Evolutionary conservation across 2,113 vertebrate species (phyloP), one percentile per base, ranked within the genome.

Genomic region (Recurvirostra avosetta): DNA sequence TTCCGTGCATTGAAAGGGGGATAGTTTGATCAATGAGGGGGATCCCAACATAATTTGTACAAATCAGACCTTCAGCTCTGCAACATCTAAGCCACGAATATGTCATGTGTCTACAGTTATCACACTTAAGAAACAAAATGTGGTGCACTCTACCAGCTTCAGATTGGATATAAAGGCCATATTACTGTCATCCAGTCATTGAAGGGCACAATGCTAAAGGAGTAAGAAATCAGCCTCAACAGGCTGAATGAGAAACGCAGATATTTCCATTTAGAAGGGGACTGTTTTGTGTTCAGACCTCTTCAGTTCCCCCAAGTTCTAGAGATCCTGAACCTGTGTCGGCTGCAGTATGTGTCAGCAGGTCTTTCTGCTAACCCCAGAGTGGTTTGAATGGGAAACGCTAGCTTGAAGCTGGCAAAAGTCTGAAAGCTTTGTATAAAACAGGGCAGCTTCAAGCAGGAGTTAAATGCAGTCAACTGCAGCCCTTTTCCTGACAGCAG

Each of bases 401-500:
- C 12, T 34, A 76, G 70, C 91, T 96, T 84, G 73, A 96, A 78
- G 40, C 27, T 58, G 27, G 36, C 7, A 80, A 34, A 84, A 88
- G 65, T 40, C 55, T 81, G 62, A 85, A 59, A 81, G 65, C 23
- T 86, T 71, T 65, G 19, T 52, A 58, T 45, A 40, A 90, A 95
- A 61, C 36, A 50, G 12, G 8, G 53, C 52, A 95, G 43, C 47
- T 84, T 86, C 56, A 71, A 93, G 70, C 12, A 74, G 80, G 34
- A 85, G 14, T 61, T 91, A 75, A 81, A 79, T 19, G 32, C 56
- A 89, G 41, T 71, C 65, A 75, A 63, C 55, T 91, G 88, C 0
- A 50, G 83, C 34, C 72, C 53, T 86, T 92, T 90, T 83, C 77
- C 86, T 87, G 80, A 96, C 79, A 96, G 91, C n/a, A 94, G 92